These are phyloP conservation scores for Ptychochromis oligacanthus DNA, from an alignment of 2,113 vertebrate species.

Conservation along the genomic window DNA sequence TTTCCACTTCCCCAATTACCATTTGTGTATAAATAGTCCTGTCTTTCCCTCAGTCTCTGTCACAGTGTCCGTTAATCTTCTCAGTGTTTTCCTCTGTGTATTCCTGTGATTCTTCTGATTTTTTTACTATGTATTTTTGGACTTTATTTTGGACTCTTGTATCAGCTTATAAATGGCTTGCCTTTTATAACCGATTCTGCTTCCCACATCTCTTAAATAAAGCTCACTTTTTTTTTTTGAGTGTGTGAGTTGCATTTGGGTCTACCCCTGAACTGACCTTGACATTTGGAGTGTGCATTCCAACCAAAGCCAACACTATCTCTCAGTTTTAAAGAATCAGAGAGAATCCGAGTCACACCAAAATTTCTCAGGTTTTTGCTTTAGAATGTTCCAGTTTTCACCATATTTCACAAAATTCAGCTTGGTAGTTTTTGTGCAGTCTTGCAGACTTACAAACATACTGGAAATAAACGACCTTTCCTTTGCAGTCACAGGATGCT, in stretches of 20 bases:
- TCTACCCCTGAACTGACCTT: neutral
- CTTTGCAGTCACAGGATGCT: too few species aligned
- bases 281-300: neutral
- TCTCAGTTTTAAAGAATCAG: neutral
- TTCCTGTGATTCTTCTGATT: neutral
- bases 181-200: neutral
- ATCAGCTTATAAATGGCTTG: neutral
- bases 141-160: neutral
- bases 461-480: too few species aligned
- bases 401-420: neutral
- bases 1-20: neutral
- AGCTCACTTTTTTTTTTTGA: neutral
- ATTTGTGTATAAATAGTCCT: neutral
- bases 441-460: fast-evolving
- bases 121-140: neutral
- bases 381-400: too few species aligned
- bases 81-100: neutral
- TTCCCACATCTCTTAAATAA: neutral
- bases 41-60: neutral
- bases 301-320: neutral
- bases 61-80: neutral
- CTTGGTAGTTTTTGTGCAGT: neutral
- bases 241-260: neutral
- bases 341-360: neutral
- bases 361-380: too few species aligned